Conservation (phyloP, 2,888 invertebrate species). For the Tetranychus piercei region DNA sequence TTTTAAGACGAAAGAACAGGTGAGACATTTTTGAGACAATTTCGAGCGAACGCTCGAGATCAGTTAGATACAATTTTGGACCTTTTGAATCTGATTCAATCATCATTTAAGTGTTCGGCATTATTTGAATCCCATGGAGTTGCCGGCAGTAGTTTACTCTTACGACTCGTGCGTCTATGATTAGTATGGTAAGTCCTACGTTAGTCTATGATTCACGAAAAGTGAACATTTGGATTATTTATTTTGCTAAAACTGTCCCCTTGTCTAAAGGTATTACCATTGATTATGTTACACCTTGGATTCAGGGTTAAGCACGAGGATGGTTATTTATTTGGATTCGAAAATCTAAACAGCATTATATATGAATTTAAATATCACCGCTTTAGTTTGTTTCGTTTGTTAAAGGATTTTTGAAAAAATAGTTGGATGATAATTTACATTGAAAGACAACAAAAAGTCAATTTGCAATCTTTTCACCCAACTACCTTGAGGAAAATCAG, state of each 20-base stretch:
- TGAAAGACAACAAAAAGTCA: too few relatives aligned
- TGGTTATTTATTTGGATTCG: too few relatives aligned
- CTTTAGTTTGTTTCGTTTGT: too few relatives aligned
- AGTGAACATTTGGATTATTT: conserved; percentile 86
- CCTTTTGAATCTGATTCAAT: conserved; percentile 55
- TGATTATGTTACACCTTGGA: conserved; percentile 63
- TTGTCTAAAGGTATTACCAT: conserved; percentile 50
- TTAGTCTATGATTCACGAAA: conserved; percentile 74
- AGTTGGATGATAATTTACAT: too few relatives aligned
- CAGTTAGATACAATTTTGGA: conserved; percentile 49
- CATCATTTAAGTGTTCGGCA: conserved; percentile 56
- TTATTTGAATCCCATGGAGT: conserved; percentile 68
- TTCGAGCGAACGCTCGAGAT: conserved; percentile 45
- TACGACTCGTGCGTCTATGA: too few relatives aligned
- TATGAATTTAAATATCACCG: too few relatives aligned
- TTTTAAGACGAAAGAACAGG: background rate
- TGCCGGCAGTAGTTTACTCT: conserved; percentile 80
- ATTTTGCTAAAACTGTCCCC: conserved; percentile 77
- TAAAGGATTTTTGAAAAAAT: too few relatives aligned
- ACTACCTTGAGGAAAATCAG: too few relatives aligned
- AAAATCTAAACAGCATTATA: too few relatives aligned
- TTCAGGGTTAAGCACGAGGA: conserved; percentile 90
- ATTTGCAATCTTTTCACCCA: too few relatives aligned
- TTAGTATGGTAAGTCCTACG: too few relatives aligned
- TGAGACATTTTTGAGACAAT: conserved; percentile 45